These are phyloP conservation scores for Drosophila kepulauana DNA, from an alignment of 1,140 invertebrate species.

Conservation along the genomic window DNA sequence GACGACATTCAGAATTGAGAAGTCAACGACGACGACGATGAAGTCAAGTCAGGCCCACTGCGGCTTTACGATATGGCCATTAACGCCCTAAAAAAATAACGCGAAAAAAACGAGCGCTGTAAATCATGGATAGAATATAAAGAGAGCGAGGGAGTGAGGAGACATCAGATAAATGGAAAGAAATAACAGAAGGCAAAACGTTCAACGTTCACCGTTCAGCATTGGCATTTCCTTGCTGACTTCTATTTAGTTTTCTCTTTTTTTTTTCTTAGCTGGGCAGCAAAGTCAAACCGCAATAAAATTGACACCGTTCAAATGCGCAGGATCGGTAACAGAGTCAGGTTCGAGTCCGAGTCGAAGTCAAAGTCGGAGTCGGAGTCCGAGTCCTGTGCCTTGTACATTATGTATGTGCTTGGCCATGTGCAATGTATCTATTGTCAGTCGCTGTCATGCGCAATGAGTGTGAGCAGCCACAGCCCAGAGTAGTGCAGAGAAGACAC, in stretches of 20 bases:
- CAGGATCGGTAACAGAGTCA: constrained; percentile 53
- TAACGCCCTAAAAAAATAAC: constrained; percentile 81
- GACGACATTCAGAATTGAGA: not conserved
- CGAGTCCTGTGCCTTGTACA: constrained; percentile 25
- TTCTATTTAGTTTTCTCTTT: not conserved
- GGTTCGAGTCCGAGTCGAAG: not conserved
- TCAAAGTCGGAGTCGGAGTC: not conserved
- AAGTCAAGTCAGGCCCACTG: constrained; percentile 50
- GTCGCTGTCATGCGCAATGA: constrained; percentile 30
- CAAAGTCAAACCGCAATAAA: constrained; percentile 85
- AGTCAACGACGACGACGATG: not conserved
- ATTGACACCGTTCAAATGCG: constrained; percentile 74
- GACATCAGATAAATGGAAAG: not conserved
- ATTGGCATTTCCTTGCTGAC: constrained; percentile 26
- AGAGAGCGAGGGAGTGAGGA: constrained; percentile 1
- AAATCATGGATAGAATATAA: constrained; percentile 55
- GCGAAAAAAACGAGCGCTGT: constrained; percentile 78
- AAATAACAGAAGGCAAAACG: not conserved
- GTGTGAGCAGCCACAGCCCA: constrained; percentile 19
- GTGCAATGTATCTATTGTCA: constrained; percentile 18
- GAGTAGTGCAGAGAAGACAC: not conserved
- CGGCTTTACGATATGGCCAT: constrained; percentile 75
- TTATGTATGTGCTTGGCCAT: constrained; percentile 55
- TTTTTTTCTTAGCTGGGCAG: constrained; percentile 5
- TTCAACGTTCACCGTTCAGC: not conserved